Base-by-base conservation (phyloP, 2,888 invertebrate genomes). In the Pyrochroa serraticornis region DNA sequence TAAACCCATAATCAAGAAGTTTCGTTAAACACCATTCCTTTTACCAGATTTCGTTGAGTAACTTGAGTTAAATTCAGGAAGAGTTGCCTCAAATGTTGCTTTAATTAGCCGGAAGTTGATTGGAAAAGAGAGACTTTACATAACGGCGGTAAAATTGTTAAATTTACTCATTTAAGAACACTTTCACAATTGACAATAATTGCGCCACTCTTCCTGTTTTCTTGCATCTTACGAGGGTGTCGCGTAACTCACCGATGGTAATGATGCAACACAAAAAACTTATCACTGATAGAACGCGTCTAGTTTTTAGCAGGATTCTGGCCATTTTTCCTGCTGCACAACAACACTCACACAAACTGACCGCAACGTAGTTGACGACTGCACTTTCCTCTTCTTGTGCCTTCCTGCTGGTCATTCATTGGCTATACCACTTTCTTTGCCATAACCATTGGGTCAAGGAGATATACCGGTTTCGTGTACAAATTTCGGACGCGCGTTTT, bases 371-470 rank as follows among this genome's bases (percentile, higher is more conserved):
- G 53, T 58, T 60, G 65, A 57, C 61, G 49, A 66, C 64, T 63
- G 60, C 63, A 69, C 69, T 68, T 68, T 68, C 67, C 65, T 69
- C 66, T 64, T 68, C 63, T 60, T 64, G 57, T 64, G 62, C 66
- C 64, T 67, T 66, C 66, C 64, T 65, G 51, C 63, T 66, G 67
- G 63, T 56, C 67, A 67, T 57, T 67, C 62, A 63, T 66, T 66
- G 66, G 64, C 59, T 64, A 58, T 53, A 58, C 65, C 48, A 68
- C 67, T 68, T 70, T 70, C 69, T 68, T 68, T 64, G 66, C 66
- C 66, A 65, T 66, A 66, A 65, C 64, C 60, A 66, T 68, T 68
- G 62, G 68, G 69, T 67, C 69, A 68, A 69, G 69, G 69, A 69
- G 65, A 68, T 65, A 67, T 67, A 69, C 69, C 67, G 65, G 69